These are phyloP conservation scores for Eudasyphora cyanicolor DNA, from an alignment of 2,888 invertebrate species.

Conservation along the genomic window DNA sequence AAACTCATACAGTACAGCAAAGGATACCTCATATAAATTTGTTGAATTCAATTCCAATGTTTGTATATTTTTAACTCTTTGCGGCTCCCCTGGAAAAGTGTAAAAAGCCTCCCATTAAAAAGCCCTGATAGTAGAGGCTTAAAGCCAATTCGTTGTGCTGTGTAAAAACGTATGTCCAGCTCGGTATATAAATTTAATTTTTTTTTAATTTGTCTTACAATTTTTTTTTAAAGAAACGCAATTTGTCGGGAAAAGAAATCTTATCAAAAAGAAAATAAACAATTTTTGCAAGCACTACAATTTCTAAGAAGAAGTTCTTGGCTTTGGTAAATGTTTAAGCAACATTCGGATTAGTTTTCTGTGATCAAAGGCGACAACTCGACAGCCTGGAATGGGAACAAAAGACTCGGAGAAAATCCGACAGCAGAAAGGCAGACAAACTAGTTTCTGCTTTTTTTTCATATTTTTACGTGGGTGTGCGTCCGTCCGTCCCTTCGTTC, in stretches of 20 bases:
- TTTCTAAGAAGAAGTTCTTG: background rate
- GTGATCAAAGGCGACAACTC: background rate
- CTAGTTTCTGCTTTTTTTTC: slow-evolving; percentile 27
- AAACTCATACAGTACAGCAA: too few species aligned
- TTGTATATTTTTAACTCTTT: too few species aligned
- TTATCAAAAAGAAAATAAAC: background rate
- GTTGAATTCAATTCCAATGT: too few species aligned
- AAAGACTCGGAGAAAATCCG: background rate
- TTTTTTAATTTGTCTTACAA: too few species aligned
- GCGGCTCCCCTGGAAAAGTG: too few species aligned
- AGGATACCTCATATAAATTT: too few species aligned
- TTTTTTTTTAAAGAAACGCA: too few species aligned
- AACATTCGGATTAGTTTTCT: background rate
- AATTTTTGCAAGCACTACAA: background rate
- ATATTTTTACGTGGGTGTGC: slow-evolving; percentile 18
- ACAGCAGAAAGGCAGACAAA: slow-evolving; percentile 36
- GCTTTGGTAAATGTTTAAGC: background rate
- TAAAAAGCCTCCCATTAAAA: too few species aligned
- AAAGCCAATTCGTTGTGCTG: too few species aligned
- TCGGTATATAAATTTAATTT: too few species aligned
- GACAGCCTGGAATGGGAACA: slow-evolving; percentile 5
- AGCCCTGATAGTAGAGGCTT: too few species aligned
- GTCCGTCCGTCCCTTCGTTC: background rate
- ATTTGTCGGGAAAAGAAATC: background rate
- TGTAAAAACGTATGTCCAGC: too few species aligned